phyloP scores from a whole-genome alignment of 1,140 invertebrate genomes.

The Drosophila busckii region DNA sequence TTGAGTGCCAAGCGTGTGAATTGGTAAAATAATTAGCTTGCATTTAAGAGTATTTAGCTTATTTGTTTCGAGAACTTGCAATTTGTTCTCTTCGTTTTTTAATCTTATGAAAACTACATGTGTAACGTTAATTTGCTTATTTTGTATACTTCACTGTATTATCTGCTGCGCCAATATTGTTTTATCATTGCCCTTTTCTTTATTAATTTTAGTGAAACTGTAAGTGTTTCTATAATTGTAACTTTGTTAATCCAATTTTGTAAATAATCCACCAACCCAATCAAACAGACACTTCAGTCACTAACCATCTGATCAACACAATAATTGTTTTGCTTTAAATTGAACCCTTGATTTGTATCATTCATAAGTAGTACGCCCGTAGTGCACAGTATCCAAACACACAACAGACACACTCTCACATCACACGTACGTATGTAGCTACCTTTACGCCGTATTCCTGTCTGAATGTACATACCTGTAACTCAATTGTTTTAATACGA shows the following conservation, averaged over 20 bases:
- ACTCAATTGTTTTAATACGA: constrained; percentile 35
- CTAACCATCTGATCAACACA: constrained; percentile 17
- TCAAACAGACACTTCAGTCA: constrained; percentile 17
- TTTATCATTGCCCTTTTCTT: constrained; percentile 57
- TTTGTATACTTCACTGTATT: constrained; percentile 42
- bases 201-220: constrained; percentile 53
- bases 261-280: constrained; percentile 25
- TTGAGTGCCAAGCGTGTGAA: constrained; percentile 77
- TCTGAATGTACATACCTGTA: constrained; percentile 35
- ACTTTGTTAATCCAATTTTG: constrained; percentile 21
- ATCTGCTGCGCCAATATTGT: constrained; percentile 16
- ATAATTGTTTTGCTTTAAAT: constrained; percentile 32
- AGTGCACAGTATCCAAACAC: constrained; percentile 47
- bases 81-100: constrained; percentile 27
- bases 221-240: constrained; percentile 53
- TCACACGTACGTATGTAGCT: constrained; percentile 52
- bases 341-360: constrained; percentile 33
- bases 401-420: constrained; percentile 31
- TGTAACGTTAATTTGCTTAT: constrained; percentile 53
- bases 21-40: constrained; percentile 70
- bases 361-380: constrained; percentile 41
- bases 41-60: constrained; percentile 13
- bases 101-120: constrained; percentile 30
- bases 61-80: constrained; percentile 21
- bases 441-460: constrained; percentile 29